Evolutionary conservation across 1,140 invertebrate genomes (phyloP), one percentile per base, ranked within the genome.

Genomic region (Eueides isabella): DNA sequence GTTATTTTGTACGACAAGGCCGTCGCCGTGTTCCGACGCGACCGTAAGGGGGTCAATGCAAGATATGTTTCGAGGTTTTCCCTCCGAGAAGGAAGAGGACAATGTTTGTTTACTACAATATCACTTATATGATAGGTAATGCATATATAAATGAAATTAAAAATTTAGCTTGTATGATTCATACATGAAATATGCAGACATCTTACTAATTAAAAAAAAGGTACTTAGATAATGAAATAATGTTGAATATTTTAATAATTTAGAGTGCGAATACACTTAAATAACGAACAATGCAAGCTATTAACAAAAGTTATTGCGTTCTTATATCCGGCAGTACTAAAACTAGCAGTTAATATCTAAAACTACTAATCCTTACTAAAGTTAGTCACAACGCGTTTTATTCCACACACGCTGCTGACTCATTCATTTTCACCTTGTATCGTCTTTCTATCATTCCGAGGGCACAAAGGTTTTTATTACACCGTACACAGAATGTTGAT

Each of bases 41-140:
- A 67, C 55, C 61, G 67, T 48, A 83, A 83, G 71, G 74, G 74
- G 83, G 83, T 85, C 83, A 85, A 83, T 85, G 83, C 71, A 75
- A 83, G 33, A 62, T 63, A 70, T 63, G 68, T 29, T 30, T 64
- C 62, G 74, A 75, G 68, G 68, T 67, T 71, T 74, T 77, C 66
- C 76, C 76, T 77, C 28, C 72, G 61, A 35, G 12, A 11, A 71
- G 69, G 69, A 69, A 69, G 67, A 69, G 30, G 14, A 69, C 26
- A 31, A 26, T 38, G 67, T 69, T 48, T 33, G 23, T 61, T 69
- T 61, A 61, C 41, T 61, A 26, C 67, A 55, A 29, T 61, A 61
- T 68, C 12, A 14, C 48, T 55, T 26, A 55, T 19, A 55, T 55
- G 48, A 38, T 16, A 38, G 4, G 48, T 12, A 26, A 23, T 55